phyloP scores from a whole-genome alignment of 1,140 invertebrate species.

The Protaetia brevitarsis region DNA sequence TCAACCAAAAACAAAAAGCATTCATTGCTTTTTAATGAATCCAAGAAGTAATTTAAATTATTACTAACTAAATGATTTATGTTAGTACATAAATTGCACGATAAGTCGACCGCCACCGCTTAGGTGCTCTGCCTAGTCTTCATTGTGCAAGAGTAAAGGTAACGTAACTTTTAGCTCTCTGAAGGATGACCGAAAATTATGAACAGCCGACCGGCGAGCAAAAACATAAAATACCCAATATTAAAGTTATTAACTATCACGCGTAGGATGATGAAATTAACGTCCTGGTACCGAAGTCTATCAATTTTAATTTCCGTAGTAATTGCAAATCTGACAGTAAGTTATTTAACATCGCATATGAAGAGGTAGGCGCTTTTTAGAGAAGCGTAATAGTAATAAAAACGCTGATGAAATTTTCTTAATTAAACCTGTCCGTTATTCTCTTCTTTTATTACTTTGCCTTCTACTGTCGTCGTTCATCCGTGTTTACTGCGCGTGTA shows the following conservation, averaged over 20 bases:
- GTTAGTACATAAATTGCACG: too few relatives aligned
- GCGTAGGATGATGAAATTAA: neutral
- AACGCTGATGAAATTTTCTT: neutral
- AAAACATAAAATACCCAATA: neutral
- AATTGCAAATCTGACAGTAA: conserved; percentile 4
- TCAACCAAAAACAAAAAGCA: too few relatives aligned
- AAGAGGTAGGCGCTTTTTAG: neutral
- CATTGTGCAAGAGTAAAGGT: too few relatives aligned
- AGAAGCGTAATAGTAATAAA: neutral
- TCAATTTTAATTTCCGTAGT: neutral
- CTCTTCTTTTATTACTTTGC: neutral
- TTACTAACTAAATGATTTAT: too few relatives aligned
- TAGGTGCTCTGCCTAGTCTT: too few relatives aligned
- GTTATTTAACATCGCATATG: neutral
- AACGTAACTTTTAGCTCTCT: too few relatives aligned
- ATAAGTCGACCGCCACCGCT: too few relatives aligned
- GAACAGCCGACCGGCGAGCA: neutral
- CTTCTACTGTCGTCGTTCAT: too few relatives aligned
- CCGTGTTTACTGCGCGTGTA: too few relatives aligned
- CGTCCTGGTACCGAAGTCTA: neutral
- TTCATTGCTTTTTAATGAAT: too few relatives aligned
- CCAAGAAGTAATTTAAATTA: too few relatives aligned
- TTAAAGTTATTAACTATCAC: neutral
- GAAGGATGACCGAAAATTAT: neutral
- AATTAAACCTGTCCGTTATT: neutral